Base-by-base conservation (phyloP, 2,113 vertebrate species). In the human (Homo sapiens) region DNA sequence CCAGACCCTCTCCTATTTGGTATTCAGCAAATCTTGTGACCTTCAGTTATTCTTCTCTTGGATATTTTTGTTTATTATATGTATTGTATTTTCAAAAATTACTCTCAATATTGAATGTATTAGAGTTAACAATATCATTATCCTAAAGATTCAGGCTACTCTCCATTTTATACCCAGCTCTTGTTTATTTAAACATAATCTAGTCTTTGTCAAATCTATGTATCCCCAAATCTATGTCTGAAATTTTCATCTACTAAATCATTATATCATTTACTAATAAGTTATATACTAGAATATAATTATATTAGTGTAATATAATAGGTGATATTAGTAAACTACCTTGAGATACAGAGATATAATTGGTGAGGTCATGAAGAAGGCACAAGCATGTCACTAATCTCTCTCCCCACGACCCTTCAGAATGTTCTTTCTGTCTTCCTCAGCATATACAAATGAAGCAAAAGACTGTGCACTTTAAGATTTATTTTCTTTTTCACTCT, bases 11-110 rank as follows among this genome's bases (percentile, higher is more conserved):
- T 94, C 66, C 35, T 79, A 3, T 79, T n/a, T 83, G 43, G 23
- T 17, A 61, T 43, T 93, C 59, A 88, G 68, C 64, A 87, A 70
- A 61, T 76, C 52, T 52, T 64, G 38, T 64, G 59, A 70, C 50
- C 55, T 64, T 88, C 17, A 8, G 32, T 64, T 83, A 10, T 82
- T 91, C 88, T 73, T 64, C 61, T 66, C 35, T 40, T 73, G 76
- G 27, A 48, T 84, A 68, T 35, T 90, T 45, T 64, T 40, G 75
- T 20, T 32, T 82, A 79, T 78, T 48, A 78, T 78, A 27, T 55
- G 83, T 50, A 88, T 64, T 64, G 23, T 25, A 45, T 87, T 87
- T 95, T 87, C 95, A 61, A 83, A 87, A 55, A 57, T 64, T 82
- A 83, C 43, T 73, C 38, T 66, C 55, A 59, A 35, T 35, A 70